Conservation (phyloP, 1,140 invertebrate species). For the Zaprionus camerounensis region DNA sequence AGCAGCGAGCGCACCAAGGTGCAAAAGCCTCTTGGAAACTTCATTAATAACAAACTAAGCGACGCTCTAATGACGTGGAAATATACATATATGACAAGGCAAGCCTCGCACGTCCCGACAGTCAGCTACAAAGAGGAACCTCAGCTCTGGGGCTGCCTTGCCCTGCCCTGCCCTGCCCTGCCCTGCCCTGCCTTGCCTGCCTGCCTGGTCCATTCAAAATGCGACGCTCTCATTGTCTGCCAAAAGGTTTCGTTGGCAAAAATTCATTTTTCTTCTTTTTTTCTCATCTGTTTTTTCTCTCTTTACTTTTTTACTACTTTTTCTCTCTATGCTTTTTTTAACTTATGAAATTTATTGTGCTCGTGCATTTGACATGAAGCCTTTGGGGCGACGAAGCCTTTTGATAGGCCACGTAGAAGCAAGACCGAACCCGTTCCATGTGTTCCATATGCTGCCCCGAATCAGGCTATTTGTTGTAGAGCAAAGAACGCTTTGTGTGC, state of each 20-base stretch:
- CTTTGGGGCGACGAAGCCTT: constrained; percentile 60
- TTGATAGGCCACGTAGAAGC: constrained; percentile 46
- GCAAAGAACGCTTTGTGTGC: constrained; percentile 28
- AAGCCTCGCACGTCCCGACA: constrained; percentile 39
- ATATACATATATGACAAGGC: constrained; percentile 61
- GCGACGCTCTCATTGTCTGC: constrained; percentile 51
- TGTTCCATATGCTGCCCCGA: constrained; percentile 37
- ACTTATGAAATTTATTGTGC: constrained; percentile 71
- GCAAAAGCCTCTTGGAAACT: constrained; percentile 65
- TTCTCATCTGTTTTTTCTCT: constrained; percentile 10
- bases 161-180: not conserved
- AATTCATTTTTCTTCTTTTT: constrained; percentile 8
- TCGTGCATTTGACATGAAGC: constrained; percentile 79
- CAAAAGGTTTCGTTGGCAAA: constrained; percentile 23
- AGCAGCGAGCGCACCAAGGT: constrained; percentile 39
- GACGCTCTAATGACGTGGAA: constrained; percentile 53
- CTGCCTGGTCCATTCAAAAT: constrained; percentile 35
- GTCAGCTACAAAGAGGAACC: not conserved
- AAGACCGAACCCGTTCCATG: not conserved
- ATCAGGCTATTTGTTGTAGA: constrained; percentile 30
- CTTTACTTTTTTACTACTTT: constrained; percentile 36
- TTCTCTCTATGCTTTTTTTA: not conserved
- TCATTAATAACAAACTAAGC: constrained; percentile 78
- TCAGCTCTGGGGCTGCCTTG: not conserved
- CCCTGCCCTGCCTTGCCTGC: not conserved